phyloP scores from a whole-genome alignment of 2,888 invertebrate species.

The Physocephala rufipes region DNA sequence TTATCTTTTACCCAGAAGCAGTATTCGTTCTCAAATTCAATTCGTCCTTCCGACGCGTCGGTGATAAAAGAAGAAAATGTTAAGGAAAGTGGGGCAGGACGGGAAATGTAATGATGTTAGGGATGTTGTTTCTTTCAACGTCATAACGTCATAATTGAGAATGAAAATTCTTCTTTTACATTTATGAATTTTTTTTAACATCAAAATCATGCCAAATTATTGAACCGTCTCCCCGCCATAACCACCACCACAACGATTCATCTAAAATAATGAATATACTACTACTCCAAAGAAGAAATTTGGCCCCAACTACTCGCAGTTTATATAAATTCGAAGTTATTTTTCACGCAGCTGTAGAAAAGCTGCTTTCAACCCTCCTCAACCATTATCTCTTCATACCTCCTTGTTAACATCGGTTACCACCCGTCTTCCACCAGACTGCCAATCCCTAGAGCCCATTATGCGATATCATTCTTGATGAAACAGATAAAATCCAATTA shows the following conservation, averaged over 20 bases:
- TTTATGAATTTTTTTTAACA: background rate
- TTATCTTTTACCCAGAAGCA: constrained; percentile 10
- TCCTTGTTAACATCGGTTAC: background rate
- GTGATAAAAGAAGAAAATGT: too few relatives aligned
- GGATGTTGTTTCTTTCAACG: background rate
- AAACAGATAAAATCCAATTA: constrained; percentile 66
- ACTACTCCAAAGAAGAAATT: too few relatives aligned
- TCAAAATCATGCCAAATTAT: background rate
- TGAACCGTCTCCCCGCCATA: background rate
- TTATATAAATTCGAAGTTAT: constrained; percentile 6
- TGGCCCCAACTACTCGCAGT: background rate
- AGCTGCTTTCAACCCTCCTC: background rate
- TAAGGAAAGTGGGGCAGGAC: too few relatives aligned
- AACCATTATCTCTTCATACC: background rate
- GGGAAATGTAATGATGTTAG: too few relatives aligned
- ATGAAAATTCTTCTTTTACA: background rate
- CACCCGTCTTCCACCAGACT: constrained; percentile 4
- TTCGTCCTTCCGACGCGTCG: too few relatives aligned
- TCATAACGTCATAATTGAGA: background rate
- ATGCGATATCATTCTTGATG: constrained; percentile 65
- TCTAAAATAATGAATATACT: too few relatives aligned
- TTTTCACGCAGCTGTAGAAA: background rate
- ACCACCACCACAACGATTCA: background rate
- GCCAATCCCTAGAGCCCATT: constrained; percentile 52
- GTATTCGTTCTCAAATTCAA: too few relatives aligned